A percentile compares a stretch with the other conserved stretches of the same genome.
Evolutionary conservation across 2,113 vertebrate genomes (phyloP).

Genomic region (Procapra przewalskii): DNA sequence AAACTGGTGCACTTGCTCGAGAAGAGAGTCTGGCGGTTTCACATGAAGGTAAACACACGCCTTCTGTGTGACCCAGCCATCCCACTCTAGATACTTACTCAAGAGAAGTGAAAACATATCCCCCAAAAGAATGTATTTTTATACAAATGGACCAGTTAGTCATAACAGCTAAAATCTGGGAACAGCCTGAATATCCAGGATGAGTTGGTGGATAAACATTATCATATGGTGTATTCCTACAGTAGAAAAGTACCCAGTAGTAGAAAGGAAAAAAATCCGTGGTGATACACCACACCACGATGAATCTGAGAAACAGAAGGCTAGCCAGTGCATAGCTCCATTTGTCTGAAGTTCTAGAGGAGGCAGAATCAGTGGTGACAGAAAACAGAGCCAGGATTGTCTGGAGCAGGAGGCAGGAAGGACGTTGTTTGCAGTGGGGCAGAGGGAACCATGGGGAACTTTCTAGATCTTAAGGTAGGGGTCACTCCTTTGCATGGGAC

Average conservation of each 20-base stretch:
- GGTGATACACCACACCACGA: not conserved
- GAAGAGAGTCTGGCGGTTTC: not conserved
- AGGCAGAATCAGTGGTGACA: not conserved
- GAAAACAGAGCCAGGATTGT: not conserved
- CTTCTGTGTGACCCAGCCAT: not conserved
- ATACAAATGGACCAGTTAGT: not conserved
- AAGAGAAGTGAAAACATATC: not conserved
- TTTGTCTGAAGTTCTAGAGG: not conserved
- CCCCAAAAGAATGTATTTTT: not conserved
- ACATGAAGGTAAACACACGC: not conserved
- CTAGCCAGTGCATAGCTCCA: rapidly evolving
- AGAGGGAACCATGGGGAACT: not conserved
- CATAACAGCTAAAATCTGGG: not conserved
- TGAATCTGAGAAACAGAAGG: not conserved
- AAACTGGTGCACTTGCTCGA: not conserved
- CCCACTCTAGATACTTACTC: not conserved
- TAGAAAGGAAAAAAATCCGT: not conserved
- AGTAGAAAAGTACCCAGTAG: not conserved
- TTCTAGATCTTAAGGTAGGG: not conserved
- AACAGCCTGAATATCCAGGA: not conserved
- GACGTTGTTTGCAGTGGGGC: not conserved
- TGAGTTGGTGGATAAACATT: too few relatives aligned
- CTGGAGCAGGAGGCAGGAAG: not conserved
- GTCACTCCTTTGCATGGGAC: not conserved
- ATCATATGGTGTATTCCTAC: not conserved